Percentiles rank a stretch among this genome's conserved stretches.
These are phyloP conservation scores for Magallana ariakensis DNA, from an alignment of 1,140 invertebrate genomes.

Conservation along the genomic window DNA sequence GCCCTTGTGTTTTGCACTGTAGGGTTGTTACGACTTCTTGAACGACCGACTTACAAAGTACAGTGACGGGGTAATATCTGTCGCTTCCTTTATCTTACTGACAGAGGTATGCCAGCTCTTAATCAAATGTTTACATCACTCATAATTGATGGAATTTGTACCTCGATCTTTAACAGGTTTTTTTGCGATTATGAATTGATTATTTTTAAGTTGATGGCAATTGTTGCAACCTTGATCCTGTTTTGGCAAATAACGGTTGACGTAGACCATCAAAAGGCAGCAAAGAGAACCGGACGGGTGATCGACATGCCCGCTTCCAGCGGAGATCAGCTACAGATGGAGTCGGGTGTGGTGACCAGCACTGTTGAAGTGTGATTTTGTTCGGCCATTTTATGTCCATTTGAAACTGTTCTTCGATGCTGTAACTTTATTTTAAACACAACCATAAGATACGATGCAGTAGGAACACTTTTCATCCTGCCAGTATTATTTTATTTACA, in stretches of 20 bases:
- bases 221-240: conserved; percentile 11
- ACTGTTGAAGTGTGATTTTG: background rate
- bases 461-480: too few species aligned
- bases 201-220: background rate
- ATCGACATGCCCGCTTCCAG: background rate
- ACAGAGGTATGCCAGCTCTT: conserved; percentile 20
- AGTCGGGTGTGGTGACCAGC: background rate
- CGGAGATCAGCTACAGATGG: background rate
- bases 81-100: conserved; percentile 16
- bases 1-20: background rate
- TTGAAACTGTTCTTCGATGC: background rate
- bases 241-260: conserved; percentile 38
- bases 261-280: background rate
- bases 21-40: conserved; percentile 44
- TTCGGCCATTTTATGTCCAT: background rate
- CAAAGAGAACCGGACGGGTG: background rate
- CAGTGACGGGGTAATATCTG: conserved; percentile 36
- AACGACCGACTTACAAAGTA: conserved; percentile 14
- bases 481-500: too few species aligned
- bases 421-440: background rate
- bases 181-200: too few species aligned
- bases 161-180: too few species aligned
- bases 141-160: too few species aligned
- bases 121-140: background rate
- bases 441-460: background rate